A percentile compares a stretch with the other conserved stretches of the same genome.
Conservation (phyloP, 92 coral and sea anemone genomes). For the Palythoa heliodiscus region DNA sequence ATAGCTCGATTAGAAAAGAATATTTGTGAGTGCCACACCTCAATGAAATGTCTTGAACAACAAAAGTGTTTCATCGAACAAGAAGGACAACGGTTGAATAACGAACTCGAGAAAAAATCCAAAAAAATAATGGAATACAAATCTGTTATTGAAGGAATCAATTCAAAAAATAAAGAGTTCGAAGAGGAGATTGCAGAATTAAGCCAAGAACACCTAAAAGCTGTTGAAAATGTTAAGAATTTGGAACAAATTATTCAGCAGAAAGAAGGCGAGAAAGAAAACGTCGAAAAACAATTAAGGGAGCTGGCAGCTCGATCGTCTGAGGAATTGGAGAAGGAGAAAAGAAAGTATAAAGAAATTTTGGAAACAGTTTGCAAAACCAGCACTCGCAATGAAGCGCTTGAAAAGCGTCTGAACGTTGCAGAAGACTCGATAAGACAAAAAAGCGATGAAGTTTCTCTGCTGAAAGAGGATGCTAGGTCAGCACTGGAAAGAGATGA, state of each 20-base stretch:
- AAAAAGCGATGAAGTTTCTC: conserved; percentile 5
- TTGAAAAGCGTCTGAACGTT: conserved; percentile 5
- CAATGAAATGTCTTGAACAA: conserved; percentile 54
- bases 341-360: conserved; percentile 26
- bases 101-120: conserved; percentile 48
- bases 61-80: conserved; percentile 49
- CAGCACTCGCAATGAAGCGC: conserved; percentile 6
- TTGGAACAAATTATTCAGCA: conserved; percentile 19
- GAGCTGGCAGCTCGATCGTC: conserved; percentile 39
- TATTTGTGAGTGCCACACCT: neutral
- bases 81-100: conserved; percentile 36
- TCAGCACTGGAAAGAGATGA: neutral
- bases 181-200: neutral
- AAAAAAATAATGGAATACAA: conserved; percentile 10
- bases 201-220: neutral
- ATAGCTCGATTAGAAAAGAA: conserved; percentile 3
- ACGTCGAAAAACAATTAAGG: conserved; percentile 26
- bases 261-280: conserved; percentile 26
- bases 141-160: conserved; percentile 26
- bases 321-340: conserved; percentile 32
- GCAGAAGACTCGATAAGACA: neutral
- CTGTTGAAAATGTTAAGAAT: conserved; percentile 1
- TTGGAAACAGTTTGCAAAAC: conserved; percentile 8
- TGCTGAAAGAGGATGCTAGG: neutral
- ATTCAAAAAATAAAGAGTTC: conserved; percentile 17